Evolutionary conservation across 2,888 invertebrate genomes (phyloP), one percentile per base, ranked within the genome.

Genomic region (Pandemis heparana): DNA sequence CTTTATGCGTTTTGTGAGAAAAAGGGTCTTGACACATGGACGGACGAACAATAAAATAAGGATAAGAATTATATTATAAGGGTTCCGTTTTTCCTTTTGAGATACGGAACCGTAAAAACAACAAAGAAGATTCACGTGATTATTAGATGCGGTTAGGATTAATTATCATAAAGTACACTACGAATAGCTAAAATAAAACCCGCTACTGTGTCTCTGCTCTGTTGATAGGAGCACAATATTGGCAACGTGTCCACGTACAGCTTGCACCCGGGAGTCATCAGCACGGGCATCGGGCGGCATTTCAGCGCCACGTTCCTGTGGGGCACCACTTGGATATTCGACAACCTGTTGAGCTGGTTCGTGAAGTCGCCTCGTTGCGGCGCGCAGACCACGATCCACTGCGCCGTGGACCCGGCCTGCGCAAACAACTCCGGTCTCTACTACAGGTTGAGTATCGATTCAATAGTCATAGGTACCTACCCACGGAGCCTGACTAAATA

Each of bases 371-470:
- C 95, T 0, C 88, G 90, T 75, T 94, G 95, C 81, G 96, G 96
- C 32, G 96, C 96, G 0, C 96, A 96, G 87, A 96, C 96, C 0
- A 94, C 95, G 0, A 89, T 97, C 69, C 93, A 96, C 82, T 96
- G 96, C 81, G 94, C 96, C 0, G 88, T 96, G 2, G 95, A 95
- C 73, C 95, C 95, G 75, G 89, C 95, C 66, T 92, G 92, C 70
- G 92, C 84, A 0, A 83, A 89, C 5, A 92, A 95, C 83, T 92
- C 93, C 23, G 95, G 95, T 46, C 79, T 90, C 7, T 92, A 89
- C 80, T 92, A 92, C 80, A 83, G 82, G 92, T 92, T 76, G 23
- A 23, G 12, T 56, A 56, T 23, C 56, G 12, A 56, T 56, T 56
- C 23, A 12, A 12, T 23, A 18, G 23, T 10, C 56, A n/a, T n/a